phyloP scores from a whole-genome alignment of 2,113 vertebrate species.

The Callipepla squamata region DNA sequence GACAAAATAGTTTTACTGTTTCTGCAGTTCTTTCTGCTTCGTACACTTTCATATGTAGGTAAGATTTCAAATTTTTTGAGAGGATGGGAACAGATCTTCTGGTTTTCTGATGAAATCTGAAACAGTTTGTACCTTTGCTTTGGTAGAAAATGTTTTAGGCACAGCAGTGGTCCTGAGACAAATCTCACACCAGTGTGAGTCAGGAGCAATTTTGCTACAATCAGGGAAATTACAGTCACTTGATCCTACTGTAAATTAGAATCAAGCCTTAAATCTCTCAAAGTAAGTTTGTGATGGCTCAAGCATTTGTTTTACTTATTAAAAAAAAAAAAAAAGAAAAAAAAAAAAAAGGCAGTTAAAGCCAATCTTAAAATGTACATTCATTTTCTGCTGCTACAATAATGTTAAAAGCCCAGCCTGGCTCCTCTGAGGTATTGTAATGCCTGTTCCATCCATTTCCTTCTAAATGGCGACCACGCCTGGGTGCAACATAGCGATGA shows the following conservation, averaged over 20 bases:
- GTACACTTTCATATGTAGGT: slow-evolving; percentile 30
- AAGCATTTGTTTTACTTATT: slow-evolving; percentile 39
- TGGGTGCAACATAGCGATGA: slow-evolving; percentile 32
- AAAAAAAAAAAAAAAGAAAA: background rate
- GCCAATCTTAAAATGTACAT: background rate
- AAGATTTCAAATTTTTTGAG: slow-evolving; percentile 46
- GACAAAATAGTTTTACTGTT: slow-evolving; percentile 26
- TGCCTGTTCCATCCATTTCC: slow-evolving; percentile 45
- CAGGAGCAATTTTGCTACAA: slow-evolving; percentile 6
- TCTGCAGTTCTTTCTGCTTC: slow-evolving; percentile 20
- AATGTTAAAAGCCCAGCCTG: background rate
- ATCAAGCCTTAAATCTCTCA: slow-evolving; percentile 61
- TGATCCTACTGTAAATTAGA: slow-evolving; percentile 41
- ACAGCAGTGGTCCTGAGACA: slow-evolving; percentile 11
- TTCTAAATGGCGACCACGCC: slow-evolving; percentile 46
- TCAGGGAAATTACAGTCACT: slow-evolving; percentile 35
- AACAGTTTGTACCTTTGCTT: slow-evolving; percentile 63
- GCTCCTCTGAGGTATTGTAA: slow-evolving; percentile 28
- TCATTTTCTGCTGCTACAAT: slow-evolving; percentile 34
- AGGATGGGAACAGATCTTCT: slow-evolving; percentile 55
- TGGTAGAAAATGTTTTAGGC: slow-evolving; percentile 56
- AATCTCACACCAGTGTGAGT: background rate
- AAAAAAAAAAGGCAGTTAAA: background rate
- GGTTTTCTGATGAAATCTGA: slow-evolving; percentile 62
- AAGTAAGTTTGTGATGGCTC: slow-evolving; percentile 49